Conservation (phyloP, 2,888 invertebrate species). For the Mycalesis mineus region DNA sequence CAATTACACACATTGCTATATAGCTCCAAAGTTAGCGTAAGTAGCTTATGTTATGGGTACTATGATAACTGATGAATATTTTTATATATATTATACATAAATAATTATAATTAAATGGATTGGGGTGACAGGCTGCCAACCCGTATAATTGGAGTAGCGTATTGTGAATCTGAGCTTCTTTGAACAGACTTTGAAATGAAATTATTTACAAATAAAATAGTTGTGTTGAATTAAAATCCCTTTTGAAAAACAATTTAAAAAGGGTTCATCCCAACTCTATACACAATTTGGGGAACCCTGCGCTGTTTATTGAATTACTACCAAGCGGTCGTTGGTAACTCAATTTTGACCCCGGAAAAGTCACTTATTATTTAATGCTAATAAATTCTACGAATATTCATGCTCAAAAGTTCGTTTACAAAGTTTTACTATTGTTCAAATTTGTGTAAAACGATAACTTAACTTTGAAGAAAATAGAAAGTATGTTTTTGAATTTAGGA, state of each 20-base stretch:
- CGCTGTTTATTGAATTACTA: conserved; percentile 13
- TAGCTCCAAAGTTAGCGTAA: too few relatives aligned
- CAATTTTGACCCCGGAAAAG: conserved; percentile 3
- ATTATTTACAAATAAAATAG: too few relatives aligned
- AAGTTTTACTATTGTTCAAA: not conserved
- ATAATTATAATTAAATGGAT: too few relatives aligned
- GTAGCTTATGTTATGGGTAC: too few relatives aligned
- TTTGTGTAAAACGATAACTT: not conserved
- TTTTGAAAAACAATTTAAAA: not conserved
- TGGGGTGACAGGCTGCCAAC: too few relatives aligned
- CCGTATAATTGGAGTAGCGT: too few relatives aligned
- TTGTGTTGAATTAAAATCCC: too few relatives aligned
- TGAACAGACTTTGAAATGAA: too few relatives aligned
- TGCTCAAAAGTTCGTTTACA: conserved; percentile 2
- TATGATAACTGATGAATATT: too few relatives aligned
- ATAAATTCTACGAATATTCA: conserved; percentile 3
- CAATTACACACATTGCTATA: too few relatives aligned
- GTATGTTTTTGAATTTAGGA: not conserved
- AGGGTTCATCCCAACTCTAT: not conserved
- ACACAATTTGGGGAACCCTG: not conserved
- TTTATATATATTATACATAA: too few relatives aligned
- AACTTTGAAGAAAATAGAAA: not conserved
- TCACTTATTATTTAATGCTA: conserved; percentile 1
- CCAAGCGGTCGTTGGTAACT: conserved; percentile 14
- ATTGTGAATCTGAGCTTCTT: too few relatives aligned